A percentile compares a stretch with the other conserved stretches of the same genome.
phyloP scores from a whole-genome alignment of 2,113 vertebrate genomes.

The Hydrochoerus hydrochaeris region DNA sequence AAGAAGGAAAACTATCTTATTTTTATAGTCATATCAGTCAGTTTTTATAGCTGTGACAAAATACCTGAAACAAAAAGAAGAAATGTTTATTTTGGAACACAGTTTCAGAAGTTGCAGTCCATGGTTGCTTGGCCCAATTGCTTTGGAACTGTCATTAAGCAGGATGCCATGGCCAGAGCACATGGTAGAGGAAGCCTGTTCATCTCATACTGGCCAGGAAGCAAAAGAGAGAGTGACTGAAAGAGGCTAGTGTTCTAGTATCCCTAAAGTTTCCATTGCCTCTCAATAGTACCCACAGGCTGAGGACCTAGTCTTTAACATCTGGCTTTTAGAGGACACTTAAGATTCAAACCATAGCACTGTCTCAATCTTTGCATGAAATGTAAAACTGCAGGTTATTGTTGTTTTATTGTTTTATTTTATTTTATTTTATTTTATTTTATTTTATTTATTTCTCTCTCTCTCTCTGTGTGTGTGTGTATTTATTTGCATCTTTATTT shows the following conservation, averaged over 20 bases:
- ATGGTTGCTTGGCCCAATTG: not conserved
- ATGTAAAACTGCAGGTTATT: not conserved
- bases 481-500: too few species aligned
- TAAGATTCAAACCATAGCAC: not conserved
- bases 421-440: slow-evolving; percentile 7
- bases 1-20: not conserved
- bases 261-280: not conserved
- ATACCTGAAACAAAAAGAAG: not conserved
- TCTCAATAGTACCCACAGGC: not conserved
- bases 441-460: not conserved
- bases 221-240: not conserved
- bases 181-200: not conserved
- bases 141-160: not conserved
- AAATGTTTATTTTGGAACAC: not conserved
- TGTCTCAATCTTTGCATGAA: not conserved
- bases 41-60: not conserved
- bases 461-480: too few species aligned
- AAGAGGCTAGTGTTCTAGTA: not conserved
- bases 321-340: not conserved
- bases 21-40: not conserved
- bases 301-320: not conserved
- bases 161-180: not conserved
- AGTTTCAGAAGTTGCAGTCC: not conserved
- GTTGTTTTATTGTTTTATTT: slow-evolving; percentile 39
- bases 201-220: not conserved